Evolutionary conservation across 2,113 vertebrate species (phyloP), one percentile per base, ranked within the genome.

Genomic region (Chaetops frenatus): DNA sequence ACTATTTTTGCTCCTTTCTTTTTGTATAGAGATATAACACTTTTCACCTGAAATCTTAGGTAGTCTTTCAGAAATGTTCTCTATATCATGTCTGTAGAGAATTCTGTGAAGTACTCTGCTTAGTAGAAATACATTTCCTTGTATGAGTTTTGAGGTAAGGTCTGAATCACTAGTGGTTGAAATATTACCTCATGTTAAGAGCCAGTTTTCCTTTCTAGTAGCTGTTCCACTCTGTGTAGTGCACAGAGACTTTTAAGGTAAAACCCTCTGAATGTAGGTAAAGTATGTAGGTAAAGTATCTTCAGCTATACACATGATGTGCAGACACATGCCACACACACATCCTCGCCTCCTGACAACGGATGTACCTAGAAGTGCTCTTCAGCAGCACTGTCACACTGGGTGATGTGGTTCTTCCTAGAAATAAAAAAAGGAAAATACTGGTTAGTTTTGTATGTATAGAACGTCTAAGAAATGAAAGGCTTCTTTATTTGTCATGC

Each of bases 291-390:
- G 85, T 94, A 42, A 96, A 86, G 62, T 93, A 31, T 53, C 90
- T 96, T 95, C 96, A 15, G 24, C 83, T 90, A 12, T 79, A 27
- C 22, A 2, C 20, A 4, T 23, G 65, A 60, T 35, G 61, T 93
- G 72, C 51, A 42, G 18, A 18, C 42, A 44, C 24, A 4, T 6
- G 9, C 9, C 27, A 73, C 12, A 28, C 31, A 13, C 54, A 29
- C 23, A 1, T 17, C 11, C 38, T 42, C 44, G 17, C 67, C 77
- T 94, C 33, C 89, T 92, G 84, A 67, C 74, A 98, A 71, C 97
- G 97, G 98, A 98, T 98, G 78, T 98, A 98, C 98, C 96, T 97
- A 98, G 97, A 98, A 98, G 96, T 95, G 95, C n/a, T 93, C 92
- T 87, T 61, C 72, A 58, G 54, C 77, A 86, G 45, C 67, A 19